Conservation (phyloP, 2,113 vertebrate species). For the Carassius carassius region DNA sequence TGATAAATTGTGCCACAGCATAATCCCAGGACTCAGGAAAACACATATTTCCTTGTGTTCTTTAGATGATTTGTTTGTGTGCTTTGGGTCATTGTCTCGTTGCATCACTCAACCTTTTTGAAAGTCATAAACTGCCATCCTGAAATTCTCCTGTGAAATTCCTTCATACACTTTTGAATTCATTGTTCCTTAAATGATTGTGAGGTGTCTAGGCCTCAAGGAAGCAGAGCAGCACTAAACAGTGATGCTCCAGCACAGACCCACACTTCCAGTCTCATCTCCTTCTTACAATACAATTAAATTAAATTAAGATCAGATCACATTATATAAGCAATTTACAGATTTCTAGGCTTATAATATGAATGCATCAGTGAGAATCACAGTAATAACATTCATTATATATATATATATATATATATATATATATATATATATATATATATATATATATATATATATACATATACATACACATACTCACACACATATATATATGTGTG, state of each 20-base stretch:
- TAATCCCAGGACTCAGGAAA: no score
- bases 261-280: background rate
- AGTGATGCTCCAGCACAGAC: background rate
- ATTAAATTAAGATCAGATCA: no score
- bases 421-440: no score
- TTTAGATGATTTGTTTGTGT: background rate
- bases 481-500: no score
- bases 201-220: background rate
- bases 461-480: no score
- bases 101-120: background rate
- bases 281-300: background rate
- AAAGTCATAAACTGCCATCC: background rate
- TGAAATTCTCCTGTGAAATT: background rate
- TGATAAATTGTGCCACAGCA: no score
- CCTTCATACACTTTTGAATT: background rate
- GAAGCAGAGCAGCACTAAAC: background rate
- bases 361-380: no score
- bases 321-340: no score
- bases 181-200: slow-evolving; percentile 1
- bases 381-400: no score
- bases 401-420: no score
- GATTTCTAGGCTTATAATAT: no score
- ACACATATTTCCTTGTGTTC: background rate
- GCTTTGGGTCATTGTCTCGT: background rate
- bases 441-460: no score